Percentiles rank a stretch among this genome's conserved stretches.
Conservation (phyloP, 1,140 invertebrate genomes). For the Augochlora pura region DNA sequence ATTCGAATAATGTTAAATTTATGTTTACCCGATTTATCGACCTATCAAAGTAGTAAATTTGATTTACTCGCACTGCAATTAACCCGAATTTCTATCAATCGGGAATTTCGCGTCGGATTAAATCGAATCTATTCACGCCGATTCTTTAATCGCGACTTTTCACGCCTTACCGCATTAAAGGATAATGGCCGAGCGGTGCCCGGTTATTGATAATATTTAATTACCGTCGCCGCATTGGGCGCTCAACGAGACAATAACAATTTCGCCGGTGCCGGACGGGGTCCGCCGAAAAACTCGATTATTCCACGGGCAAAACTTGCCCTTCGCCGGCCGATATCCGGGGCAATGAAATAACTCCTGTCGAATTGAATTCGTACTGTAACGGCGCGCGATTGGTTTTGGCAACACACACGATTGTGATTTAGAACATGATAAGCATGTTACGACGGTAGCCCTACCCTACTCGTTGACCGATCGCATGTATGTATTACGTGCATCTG, state of each 20-base stretch:
- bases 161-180: no score
- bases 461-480: not conserved
- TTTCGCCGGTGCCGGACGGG: not conserved
- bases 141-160: no score
- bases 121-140: no score
- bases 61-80: no score
- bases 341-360: not conserved
- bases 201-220: not conserved
- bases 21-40: no score
- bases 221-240: not conserved
- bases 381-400: not conserved
- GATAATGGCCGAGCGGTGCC: no score
- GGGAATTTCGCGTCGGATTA: no score
- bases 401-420: slow-evolving; percentile 1
- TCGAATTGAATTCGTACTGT: slow-evolving; percentile 1
- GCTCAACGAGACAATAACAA: not conserved
- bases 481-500: not conserved
- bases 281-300: not conserved
- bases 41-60: no score
- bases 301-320: not conserved
- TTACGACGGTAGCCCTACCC: not conserved
- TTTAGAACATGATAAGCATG: slow-evolving; percentile 6
- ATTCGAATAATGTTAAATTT: no score
- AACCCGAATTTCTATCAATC: no score
- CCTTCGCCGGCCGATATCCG: not conserved